These are phyloP conservation scores for Atherinomorus stipes DNA, from an alignment of 2,113 vertebrate species.

Conservation along the genomic window DNA sequence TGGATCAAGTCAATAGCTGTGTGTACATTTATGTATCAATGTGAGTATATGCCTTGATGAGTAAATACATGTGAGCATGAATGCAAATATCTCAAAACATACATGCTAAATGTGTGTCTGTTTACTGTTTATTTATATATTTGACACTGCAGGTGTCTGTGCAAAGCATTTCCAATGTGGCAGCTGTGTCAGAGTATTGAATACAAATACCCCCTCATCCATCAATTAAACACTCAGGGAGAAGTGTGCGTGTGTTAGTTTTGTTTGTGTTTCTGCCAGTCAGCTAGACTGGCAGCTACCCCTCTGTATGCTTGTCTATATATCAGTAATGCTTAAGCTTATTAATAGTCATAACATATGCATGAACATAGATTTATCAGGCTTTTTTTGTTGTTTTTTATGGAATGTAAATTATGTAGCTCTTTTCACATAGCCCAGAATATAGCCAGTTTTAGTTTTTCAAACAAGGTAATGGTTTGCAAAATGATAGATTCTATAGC, in stretches of 20 bases:
- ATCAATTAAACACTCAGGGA: conserved; percentile 63
- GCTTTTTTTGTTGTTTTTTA: conserved; percentile 25
- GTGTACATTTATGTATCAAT: conserved; percentile 11
- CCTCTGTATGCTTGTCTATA: conserved; percentile 53
- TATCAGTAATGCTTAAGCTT: conserved; percentile 20
- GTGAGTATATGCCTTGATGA: conserved; percentile 7
- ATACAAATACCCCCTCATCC: conserved; percentile 58
- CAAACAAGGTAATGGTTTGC: conserved; percentile 5
- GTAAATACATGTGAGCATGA: conserved; percentile 14
- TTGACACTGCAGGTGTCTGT: conserved; percentile 22
- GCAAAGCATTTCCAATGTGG: conserved; percentile 48
- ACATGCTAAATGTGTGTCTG: conserved; percentile 10
- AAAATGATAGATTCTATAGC: conserved; percentile 30
- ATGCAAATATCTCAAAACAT: conserved; percentile 1
- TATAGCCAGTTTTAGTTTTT: conserved; percentile 9
- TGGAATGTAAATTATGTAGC: conserved; percentile 22
- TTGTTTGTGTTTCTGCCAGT: conserved; percentile 65
- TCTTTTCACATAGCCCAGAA: conserved; percentile 12
- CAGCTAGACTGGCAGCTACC: conserved; percentile 45
- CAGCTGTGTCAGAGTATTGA: conserved; percentile 58
- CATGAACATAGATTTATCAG: conserved; percentile 29
- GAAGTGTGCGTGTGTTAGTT: conserved; percentile 20
- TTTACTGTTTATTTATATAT: conserved; percentile 30
- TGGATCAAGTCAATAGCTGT: conserved; percentile 7
- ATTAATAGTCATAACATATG: conserved; percentile 25